Percentiles rank a stretch among this genome's conserved stretches.
These are phyloP conservation scores for Tiphia femorata DNA, from an alignment of 2,888 invertebrate genomes.

Conservation along the genomic window DNA sequence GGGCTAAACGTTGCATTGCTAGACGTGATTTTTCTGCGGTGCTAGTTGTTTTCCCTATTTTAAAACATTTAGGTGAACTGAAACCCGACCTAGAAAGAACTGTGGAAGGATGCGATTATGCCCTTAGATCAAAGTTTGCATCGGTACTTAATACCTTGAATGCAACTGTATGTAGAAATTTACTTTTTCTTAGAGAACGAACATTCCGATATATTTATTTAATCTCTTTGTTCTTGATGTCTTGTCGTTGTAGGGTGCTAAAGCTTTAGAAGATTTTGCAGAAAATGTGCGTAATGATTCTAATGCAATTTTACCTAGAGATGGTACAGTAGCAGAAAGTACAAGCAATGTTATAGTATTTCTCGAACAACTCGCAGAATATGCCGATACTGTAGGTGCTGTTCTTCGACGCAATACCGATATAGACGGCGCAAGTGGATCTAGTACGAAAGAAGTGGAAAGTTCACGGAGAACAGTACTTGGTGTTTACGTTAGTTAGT, in stretches of 20 bases:
- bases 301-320: conserved; percentile 88
- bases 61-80: conserved; percentile 81
- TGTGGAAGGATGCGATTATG: conserved; percentile 79
- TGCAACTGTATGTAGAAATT: conserved; percentile 75
- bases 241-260: conserved; percentile 77
- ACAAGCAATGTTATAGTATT: conserved; percentile 95
- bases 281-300: conserved; percentile 86
- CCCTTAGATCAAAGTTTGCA: conserved; percentile 79
- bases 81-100: conserved; percentile 87
- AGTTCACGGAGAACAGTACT: conserved; percentile 77
- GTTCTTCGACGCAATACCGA: conserved; percentile 71
- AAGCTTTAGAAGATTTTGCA: conserved; percentile 92
- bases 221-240: conserved; percentile 34
- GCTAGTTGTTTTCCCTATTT: conserved; percentile 84
- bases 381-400: conserved; percentile 81
- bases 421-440: conserved; percentile 72
- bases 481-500: conserved; percentile 86
- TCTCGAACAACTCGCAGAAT: conserved; percentile 86
- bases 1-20: conserved; percentile 82
- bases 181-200: neutral
- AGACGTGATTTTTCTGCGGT: conserved; percentile 86
- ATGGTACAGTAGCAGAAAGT: conserved; percentile 97
- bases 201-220: neutral
- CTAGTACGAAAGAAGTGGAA: conserved; percentile 70
- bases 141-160: conserved; percentile 82